phyloP scores from a whole-genome alignment of 2,797 vertebrate genomes.

The Pseudochirops corinnae region DNA sequence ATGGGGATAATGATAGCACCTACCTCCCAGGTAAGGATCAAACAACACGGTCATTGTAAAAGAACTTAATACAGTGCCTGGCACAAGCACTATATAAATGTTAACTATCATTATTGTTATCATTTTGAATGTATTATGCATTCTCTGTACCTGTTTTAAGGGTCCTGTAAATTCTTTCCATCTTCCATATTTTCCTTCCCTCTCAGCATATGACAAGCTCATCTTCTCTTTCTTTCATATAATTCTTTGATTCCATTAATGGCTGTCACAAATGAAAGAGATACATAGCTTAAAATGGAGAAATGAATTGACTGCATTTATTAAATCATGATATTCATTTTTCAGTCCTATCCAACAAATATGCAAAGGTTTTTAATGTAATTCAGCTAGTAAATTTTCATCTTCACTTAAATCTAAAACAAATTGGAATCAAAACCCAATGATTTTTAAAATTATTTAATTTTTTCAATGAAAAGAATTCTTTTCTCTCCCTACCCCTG shows the following conservation, averaged over 20 bases:
- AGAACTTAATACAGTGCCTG: background rate
- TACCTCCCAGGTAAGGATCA: background rate
- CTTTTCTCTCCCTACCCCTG: background rate
- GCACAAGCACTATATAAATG: background rate
- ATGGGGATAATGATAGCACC: background rate
- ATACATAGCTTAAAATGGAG: background rate
- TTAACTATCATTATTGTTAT: background rate
- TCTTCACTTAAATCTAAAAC: background rate
- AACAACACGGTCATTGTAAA: background rate
- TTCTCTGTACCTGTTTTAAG: background rate
- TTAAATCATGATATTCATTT: background rate
- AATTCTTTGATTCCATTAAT: background rate
- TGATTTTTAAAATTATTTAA: background rate
- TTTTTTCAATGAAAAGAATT: background rate
- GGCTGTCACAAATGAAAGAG: background rate
- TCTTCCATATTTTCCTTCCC: background rate
- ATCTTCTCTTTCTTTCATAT: background rate
- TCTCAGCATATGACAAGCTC: background rate
- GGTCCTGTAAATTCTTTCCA: background rate
- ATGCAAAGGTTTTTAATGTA: background rate
- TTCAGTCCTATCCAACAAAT: background rate
- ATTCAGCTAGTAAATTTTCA: background rate
- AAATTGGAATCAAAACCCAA: background rate
- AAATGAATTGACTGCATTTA: background rate
- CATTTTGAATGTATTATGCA: background rate